Conservation (phyloP, 1,140 invertebrate genomes). For the Sminthurides bifidus region DNA sequence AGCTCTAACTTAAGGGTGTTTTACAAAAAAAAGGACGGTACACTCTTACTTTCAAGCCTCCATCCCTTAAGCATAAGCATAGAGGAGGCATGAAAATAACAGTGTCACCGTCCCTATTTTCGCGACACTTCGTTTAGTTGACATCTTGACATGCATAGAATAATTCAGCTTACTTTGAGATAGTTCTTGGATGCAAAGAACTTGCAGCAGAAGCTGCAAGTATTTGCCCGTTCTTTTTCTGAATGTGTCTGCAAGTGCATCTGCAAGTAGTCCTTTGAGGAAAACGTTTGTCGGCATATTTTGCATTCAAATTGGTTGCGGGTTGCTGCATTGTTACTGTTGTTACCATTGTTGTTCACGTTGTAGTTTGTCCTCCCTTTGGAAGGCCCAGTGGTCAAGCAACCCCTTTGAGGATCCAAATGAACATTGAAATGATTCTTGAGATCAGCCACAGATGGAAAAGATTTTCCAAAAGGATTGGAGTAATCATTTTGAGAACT, state of each 20-base stretch:
- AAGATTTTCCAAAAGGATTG: constrained; percentile 1
- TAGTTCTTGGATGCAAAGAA: constrained; percentile 6
- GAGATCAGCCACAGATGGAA: constrained; percentile 7
- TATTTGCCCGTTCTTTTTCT: constrained; percentile 3
- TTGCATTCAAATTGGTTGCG: constrained; percentile 2
- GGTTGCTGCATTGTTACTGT: no score
- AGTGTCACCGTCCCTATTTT: no score
- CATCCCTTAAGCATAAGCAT: no score
- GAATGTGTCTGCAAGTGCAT: constrained; percentile 6
- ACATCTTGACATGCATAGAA: not conserved
- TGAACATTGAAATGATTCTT: constrained; percentile 9
- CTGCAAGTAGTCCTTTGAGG: constrained; percentile 1
- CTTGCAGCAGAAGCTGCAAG: constrained; percentile 4
- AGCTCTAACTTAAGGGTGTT: no score
- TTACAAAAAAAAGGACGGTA: no score
- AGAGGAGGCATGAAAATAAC: no score
- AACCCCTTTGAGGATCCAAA: constrained; percentile 2
- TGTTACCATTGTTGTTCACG: no score
- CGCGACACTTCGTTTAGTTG: no score
- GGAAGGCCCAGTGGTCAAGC: not conserved
- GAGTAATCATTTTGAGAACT: constrained; percentile 1
- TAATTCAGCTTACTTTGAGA: not conserved
- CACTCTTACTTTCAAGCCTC: no score
- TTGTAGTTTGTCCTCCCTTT: not conserved
- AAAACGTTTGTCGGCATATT: constrained; percentile 3